Percentiles rank a stretch among this genome's conserved stretches.
Evolutionary conservation across 2,888 invertebrate genomes (phyloP).

Genomic region (Drosophila meridionalis): DNA sequence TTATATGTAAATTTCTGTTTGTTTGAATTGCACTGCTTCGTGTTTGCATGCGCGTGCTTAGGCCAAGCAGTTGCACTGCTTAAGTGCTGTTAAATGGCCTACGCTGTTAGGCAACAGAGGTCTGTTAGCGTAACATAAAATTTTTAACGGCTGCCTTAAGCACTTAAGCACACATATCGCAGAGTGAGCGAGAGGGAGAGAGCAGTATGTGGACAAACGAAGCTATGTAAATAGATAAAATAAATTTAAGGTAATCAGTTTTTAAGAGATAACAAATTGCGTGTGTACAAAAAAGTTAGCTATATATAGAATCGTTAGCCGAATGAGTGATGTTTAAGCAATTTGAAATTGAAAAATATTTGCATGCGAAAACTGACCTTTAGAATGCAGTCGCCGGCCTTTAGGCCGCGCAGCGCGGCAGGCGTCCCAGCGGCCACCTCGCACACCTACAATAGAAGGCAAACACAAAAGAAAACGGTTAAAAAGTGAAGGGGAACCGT

Average conservation of each 20-base stretch:
- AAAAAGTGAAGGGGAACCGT: neutral
- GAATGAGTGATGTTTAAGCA: neutral
- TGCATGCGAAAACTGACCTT: slow-evolving; percentile 86
- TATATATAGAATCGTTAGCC: neutral
- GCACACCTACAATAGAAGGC: slow-evolving; percentile 85
- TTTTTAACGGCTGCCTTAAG: slow-evolving; percentile 1
- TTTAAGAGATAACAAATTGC: neutral
- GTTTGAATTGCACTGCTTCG: slow-evolving; percentile 10
- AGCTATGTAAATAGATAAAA: slow-evolving; percentile 2
- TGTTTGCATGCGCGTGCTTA: neutral
- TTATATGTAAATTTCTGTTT: neutral
- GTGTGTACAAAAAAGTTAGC: neutral
- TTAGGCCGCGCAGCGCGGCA: slow-evolving; percentile 88
- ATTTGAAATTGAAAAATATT: neutral
- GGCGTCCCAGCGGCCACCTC: slow-evolving; percentile 88
- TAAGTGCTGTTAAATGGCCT: neutral
- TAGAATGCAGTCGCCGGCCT: slow-evolving; percentile 90
- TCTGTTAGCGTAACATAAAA: neutral
- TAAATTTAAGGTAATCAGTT: neutral
- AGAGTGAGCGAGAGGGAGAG: neutral
- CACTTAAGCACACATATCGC: neutral
- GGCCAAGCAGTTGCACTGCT: slow-evolving; percentile 30
- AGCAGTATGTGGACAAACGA: neutral
- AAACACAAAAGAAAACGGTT: neutral
- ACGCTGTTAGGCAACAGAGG: slow-evolving; percentile 7